phyloP scores from a whole-genome alignment of 2,797 vertebrate species.

The Poliocrania exsul region DNA sequence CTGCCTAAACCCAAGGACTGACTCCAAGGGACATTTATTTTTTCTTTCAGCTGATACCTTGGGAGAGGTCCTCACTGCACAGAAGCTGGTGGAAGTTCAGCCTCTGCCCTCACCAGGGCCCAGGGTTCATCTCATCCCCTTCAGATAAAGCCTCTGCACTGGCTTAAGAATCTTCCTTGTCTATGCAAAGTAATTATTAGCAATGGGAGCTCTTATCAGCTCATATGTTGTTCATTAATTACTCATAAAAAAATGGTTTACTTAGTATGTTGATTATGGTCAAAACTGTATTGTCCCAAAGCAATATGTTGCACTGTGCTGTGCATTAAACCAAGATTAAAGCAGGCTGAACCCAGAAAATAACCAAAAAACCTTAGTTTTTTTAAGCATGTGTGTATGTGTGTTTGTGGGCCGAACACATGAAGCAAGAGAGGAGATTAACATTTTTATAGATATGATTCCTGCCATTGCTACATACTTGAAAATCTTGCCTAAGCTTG shows the following conservation, averaged over 20 bases:
- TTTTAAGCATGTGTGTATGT: neutral
- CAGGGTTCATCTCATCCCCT: neutral
- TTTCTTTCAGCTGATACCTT: neutral
- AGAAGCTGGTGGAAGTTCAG: neutral
- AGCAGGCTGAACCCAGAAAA: neutral
- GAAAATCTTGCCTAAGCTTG: conserved; percentile 22
- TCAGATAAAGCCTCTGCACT: neutral
- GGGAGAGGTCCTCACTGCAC: neutral
- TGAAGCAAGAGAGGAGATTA: conserved; percentile 33
- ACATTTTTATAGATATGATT: conserved; percentile 50
- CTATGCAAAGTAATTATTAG: neutral
- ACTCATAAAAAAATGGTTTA: neutral
- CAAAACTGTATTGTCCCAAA: neutral
- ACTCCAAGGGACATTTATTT: neutral
- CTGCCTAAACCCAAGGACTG: neutral
- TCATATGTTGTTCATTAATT: neutral
- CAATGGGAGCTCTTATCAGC: neutral
- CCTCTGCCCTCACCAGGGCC: neutral
- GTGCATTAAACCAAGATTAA: conserved; percentile 10
- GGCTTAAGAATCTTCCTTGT: neutral
- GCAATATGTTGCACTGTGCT: neutral
- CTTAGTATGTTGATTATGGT: neutral
- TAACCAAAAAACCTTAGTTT: conserved; percentile 13
- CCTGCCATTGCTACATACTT: conserved; percentile 39
- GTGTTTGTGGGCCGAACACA: conserved; percentile 29